Evolutionary conservation across 2,113 vertebrate genomes (phyloP).

Genomic region (Casuarius casuarius): DNA sequence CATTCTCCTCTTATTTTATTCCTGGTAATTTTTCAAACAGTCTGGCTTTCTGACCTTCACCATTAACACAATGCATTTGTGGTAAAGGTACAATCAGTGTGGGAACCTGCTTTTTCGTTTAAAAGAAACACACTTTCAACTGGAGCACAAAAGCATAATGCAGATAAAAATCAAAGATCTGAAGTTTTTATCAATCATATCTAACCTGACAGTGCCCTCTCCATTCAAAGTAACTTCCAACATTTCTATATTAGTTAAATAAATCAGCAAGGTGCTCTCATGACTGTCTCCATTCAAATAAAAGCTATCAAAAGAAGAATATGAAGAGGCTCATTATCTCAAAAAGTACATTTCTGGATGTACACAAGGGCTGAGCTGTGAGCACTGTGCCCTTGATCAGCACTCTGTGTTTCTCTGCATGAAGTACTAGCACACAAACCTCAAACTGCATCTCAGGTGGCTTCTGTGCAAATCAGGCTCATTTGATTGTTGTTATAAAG

Average conservation of each 20-base stretch:
- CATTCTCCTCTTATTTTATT: background rate
- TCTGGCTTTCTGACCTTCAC: background rate
- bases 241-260: background rate
- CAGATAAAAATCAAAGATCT: background rate
- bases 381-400: background rate
- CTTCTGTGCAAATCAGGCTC: background rate
- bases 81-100: background rate
- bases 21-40: background rate
- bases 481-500: background rate
- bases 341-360: background rate
- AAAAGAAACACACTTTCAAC: background rate
- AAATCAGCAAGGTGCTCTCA: background rate
- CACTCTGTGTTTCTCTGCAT: background rate
- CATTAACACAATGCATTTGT: background rate
- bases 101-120: background rate
- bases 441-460: background rate
- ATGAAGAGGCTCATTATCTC: background rate
- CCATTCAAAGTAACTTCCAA: conserved; percentile 29
- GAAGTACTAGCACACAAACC: conserved; percentile 1
- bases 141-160: background rate
- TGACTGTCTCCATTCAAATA: conserved; percentile 1
- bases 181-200: background rate
- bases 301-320: background rate
- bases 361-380: conserved; percentile 2
- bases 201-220: background rate